Evolutionary conservation across 2,888 invertebrate species (phyloP).

Genomic region (Caenorhabditis wallacei): DNA sequence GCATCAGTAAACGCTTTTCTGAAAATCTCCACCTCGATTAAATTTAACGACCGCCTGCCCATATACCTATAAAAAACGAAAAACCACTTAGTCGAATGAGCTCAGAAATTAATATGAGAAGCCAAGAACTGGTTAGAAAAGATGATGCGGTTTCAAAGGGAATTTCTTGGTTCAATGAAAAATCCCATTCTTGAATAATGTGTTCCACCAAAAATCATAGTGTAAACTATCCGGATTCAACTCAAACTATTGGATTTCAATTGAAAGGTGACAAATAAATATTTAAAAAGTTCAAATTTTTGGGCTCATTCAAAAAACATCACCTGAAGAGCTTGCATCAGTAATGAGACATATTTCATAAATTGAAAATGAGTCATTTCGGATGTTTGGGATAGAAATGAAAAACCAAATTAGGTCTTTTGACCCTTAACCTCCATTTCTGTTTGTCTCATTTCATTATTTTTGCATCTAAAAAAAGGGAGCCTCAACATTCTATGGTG

Average conservation of each 20-base stretch:
- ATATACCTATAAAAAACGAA: constrained; percentile 25
- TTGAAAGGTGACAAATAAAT: no score
- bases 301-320: no score
- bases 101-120: not conserved
- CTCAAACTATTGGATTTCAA: no score
- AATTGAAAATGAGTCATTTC: constrained; percentile 5
- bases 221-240: no score
- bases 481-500: not conserved
- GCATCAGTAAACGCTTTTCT: not conserved
- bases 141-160: not conserved
- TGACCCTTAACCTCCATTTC: constrained; percentile 3
- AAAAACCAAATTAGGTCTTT: constrained; percentile 27
- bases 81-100: constrained; percentile 27
- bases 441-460: constrained; percentile 31
- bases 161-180: no score
- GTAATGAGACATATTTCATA: not conserved
- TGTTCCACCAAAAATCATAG: no score
- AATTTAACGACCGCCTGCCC: not conserved
- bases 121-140: not conserved
- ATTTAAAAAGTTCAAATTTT: no score
- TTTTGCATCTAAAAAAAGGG: constrained; percentile 15
- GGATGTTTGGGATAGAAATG: not conserved
- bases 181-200: no score
- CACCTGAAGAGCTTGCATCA: no score
- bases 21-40: not conserved